Evolutionary conservation across 2,113 vertebrate genomes (phyloP).

Genomic region (Mastomys coucha): DNA sequence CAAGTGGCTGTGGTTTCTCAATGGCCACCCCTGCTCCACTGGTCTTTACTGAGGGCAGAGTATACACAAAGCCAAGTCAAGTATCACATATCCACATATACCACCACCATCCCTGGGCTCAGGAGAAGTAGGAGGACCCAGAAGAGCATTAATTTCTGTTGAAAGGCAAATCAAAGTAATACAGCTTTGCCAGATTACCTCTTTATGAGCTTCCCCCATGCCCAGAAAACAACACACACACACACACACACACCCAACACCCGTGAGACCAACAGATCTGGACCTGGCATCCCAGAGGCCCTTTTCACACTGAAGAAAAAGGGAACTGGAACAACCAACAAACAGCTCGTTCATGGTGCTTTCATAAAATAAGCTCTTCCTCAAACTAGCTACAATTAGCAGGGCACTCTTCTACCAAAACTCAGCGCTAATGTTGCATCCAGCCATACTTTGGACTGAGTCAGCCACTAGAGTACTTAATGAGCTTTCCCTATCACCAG

Average conservation of each 20-base stretch:
- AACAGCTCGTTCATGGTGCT: neutral
- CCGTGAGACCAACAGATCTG: too few species aligned
- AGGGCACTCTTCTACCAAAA: neutral
- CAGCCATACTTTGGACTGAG: neutral
- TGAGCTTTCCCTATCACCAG: neutral
- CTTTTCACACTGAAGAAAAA: neutral
- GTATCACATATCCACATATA: neutral
- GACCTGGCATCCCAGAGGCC: neutral
- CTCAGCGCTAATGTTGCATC: neutral
- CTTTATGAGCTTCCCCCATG: neutral
- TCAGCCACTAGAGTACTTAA: neutral
- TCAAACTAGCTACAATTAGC: neutral
- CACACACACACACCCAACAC: neutral
- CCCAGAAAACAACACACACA: neutral
- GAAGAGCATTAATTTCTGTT: conserved; percentile 15
- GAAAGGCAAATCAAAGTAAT: neutral
- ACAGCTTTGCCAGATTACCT: neutral
- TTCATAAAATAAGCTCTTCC: conserved; percentile 32
- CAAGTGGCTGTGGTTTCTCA: neutral
- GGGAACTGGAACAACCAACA: neutral
- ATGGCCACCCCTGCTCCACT: neutral
- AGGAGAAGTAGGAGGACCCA: neutral
- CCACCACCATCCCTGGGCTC: neutral
- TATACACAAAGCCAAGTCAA: neutral
- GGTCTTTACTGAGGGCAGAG: neutral